These are phyloP conservation scores for Cerceris rybyensis DNA, from an alignment of 2,888 invertebrate species.

Conservation along the genomic window DNA sequence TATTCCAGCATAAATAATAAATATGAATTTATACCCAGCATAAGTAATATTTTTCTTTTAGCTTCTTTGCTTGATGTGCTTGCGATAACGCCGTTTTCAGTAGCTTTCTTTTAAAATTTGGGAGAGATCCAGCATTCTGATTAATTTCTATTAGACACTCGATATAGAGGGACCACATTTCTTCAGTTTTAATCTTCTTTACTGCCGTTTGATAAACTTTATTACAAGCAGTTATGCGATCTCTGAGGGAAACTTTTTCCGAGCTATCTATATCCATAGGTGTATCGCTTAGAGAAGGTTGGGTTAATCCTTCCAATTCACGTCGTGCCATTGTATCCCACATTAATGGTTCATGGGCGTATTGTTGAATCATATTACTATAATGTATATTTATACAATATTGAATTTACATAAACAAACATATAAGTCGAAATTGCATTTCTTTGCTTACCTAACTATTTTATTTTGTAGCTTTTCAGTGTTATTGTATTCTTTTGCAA, in stretches of 20 bases:
- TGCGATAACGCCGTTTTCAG: constrained; percentile 83
- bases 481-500: constrained; percentile 84
- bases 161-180: constrained; percentile 84
- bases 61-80: constrained; percentile 82
- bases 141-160: constrained; percentile 84
- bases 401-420: not conserved
- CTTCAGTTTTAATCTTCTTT: constrained; percentile 81
- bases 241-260: constrained; percentile 76
- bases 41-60: constrained; percentile 83
- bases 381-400: constrained; percentile 28
- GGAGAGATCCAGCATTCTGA: constrained; percentile 81
- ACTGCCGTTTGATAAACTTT: constrained; percentile 83
- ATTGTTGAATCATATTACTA: constrained; percentile 83
- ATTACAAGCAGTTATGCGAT: constrained; percentile 82
- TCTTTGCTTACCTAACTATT: constrained; percentile 80
- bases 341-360: constrained; percentile 83
- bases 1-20: constrained; percentile 4
- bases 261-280: constrained; percentile 67
- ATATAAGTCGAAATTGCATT: constrained; percentile 4
- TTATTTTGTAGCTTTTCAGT: constrained; percentile 84
- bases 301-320: constrained; percentile 83
- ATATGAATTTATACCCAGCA: constrained; percentile 77
- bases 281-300: constrained; percentile 64
- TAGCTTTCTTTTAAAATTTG: constrained; percentile 82
- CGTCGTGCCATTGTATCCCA: constrained; percentile 86